Evolutionary conservation across 2,797 vertebrate species (phyloP), one percentile per base, ranked within the genome.

Genomic region (Prionace glauca): DNA sequence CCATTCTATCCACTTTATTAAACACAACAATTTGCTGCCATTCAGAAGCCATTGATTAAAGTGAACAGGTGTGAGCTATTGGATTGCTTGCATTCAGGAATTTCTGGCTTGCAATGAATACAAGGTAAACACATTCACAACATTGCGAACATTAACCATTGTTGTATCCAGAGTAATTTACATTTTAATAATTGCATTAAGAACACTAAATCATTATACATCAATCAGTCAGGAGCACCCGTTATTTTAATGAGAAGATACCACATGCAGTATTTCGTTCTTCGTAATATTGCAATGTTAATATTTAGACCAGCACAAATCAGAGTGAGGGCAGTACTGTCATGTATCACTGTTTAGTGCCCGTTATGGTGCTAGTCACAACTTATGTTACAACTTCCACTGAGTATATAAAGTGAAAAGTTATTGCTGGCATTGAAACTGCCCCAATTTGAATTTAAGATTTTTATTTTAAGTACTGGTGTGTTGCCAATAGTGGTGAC

Each of bases 221-320:
- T 41, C 90, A 92, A 69, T n/a, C 41, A 84, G 24, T 36, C 9
- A 8, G 18, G 62, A 92, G 65, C 62, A 69, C n/a, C 32, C 3
- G 36, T 92, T 41, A 36, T 92, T 92, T 50, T n/a, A 69, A 24
- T 41, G 62, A 11, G 36, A 92, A 22, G 90, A 41, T n/a, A 10
- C n/a, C 24, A 9, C 18, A n/a, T 92, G 62, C 62, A 69, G n/a
- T 92, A 92, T 92, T 92, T 92, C 18, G 69, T 92, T 69, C 90
- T 69, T 36, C 3, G 36, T 41, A 69, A 92, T 92, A 92, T 91
- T 4, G 8, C 88, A 65, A 62, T 91, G 88, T 91, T 91, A 91
- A 91, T 91, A 91, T 91, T 91, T 91, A 62, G 60, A 91, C 88
- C 88, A 36, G n/a, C 90, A 69, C 90, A 92, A 92, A 92, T 92